A percentile compares a stretch with the other conserved stretches of the same genome.
These are phyloP conservation scores for Epinephelus coioides DNA, from an alignment of 2,797 vertebrate species.

Conservation along the genomic window DNA sequence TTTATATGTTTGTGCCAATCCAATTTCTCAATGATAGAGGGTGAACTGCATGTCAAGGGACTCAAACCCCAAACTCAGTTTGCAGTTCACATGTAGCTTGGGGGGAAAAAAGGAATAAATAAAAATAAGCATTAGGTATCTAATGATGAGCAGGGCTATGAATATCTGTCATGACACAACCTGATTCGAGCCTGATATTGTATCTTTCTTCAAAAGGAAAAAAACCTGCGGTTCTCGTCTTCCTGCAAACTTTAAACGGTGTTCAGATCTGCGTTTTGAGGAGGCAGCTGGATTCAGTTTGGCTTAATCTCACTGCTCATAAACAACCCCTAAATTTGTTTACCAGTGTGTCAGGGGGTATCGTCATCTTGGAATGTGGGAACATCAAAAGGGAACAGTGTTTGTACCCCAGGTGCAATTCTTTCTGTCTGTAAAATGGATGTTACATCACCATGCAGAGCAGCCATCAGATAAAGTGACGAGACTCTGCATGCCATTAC, in stretches of 20 bases:
- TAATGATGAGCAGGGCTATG: not conserved
- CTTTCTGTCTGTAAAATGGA: constrained; percentile 55
- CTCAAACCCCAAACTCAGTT: not conserved
- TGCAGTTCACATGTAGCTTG: not conserved
- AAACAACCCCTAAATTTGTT: constrained; percentile 61
- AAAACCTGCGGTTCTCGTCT: constrained; percentile 14
- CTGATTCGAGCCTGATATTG: constrained; percentile 1
- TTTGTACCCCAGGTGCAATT: constrained; percentile 60
- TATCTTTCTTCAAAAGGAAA: constrained; percentile 10
- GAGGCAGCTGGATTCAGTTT: constrained; percentile 21
- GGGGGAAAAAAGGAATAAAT: not conserved
- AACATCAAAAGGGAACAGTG: constrained; percentile 61
- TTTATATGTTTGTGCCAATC: not conserved
- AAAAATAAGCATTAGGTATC: not conserved
- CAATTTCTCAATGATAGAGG: not conserved
- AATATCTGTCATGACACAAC: not conserved
- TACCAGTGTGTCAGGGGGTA: constrained; percentile 49
- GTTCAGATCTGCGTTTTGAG: not conserved
- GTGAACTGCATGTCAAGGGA: not conserved
- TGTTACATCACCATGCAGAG: constrained; percentile 50
- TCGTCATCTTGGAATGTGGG: constrained; percentile 41
- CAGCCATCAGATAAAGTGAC: constrained; percentile 47
- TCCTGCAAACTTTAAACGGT: constrained; percentile 7
- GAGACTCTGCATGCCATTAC: constrained; percentile 7
- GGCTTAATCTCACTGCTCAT: constrained; percentile 38